Evolutionary conservation across 2,113 vertebrate genomes (phyloP), one percentile per base, ranked within the genome.

Genomic region (Suricata suricatta): DNA sequence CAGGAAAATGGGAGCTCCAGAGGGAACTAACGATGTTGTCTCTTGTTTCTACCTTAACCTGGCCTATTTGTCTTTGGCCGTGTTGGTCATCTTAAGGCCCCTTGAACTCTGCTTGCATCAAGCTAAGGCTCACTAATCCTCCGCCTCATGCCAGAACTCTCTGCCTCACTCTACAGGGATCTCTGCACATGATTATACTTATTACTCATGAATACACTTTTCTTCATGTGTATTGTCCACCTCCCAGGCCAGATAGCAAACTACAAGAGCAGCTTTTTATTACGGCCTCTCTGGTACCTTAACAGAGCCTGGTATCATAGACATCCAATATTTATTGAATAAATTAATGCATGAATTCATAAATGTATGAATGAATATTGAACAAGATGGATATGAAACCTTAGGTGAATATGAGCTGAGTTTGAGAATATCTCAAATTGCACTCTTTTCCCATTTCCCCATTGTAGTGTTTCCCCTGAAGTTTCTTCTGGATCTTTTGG

Each of bases 401-500:
- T 60, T 82, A 88, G 29, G 52, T 90, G 57, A 79, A 47, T 63
- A 1, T 76, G 35, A 81, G 41, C 60, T 81, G 74, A 96, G 16
- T 68, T 87, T 57, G 54, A 91, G 74, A 77, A 86, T 69, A 76
- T 90, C 8, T 84, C 19, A 88, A 71, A 86, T 85, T 97, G 2
- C 64, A 12, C 92, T 84, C 14, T 71, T 93, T 97, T 90, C 16
- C 19, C 14, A 38, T 66, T 96, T 81, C 12, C 38, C 68, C 14
- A 80, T 1, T 5, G 88, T 57, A 47, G 16, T n/a, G 12, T 74
- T 93, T 86, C 15, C 7, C n/a, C 16, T 54, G 33, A 41, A 47
- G 9, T 83, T 74, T 92, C 60, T 71, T 77, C 38, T 29, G 1
- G 0, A 29, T 97, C 27, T 88, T 63, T 96, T 98, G 96, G 84